A percentile compares a stretch with the other conserved stretches of the same genome.
Evolutionary conservation across 2,888 invertebrate species (phyloP).

Genomic region (Melanchra persicariae): DNA sequence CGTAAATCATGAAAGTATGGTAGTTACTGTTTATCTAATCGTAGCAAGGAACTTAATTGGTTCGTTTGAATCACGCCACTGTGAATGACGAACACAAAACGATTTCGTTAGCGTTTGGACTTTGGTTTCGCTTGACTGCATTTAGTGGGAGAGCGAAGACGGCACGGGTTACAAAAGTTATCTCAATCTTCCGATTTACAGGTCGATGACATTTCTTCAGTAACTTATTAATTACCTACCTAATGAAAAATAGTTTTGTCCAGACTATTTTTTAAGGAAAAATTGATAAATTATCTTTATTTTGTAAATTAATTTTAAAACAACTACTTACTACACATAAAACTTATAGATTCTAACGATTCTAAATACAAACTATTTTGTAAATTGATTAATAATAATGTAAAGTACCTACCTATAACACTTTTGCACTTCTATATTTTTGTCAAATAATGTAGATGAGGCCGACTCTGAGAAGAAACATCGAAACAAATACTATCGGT

Average conservation of each 20-base stretch:
- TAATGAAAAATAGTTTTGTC: neutral
- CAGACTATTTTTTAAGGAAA: neutral
- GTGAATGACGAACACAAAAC: slow-evolving; percentile 78
- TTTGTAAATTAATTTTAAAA: too few species aligned
- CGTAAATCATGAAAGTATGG: slow-evolving; percentile 66
- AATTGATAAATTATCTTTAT: neutral
- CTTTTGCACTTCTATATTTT: too few species aligned
- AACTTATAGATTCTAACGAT: too few species aligned
- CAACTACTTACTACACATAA: too few species aligned
- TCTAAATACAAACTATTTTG: too few species aligned
- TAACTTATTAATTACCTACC: slow-evolving; percentile 7
- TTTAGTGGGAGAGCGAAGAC: slow-evolving; percentile 51
- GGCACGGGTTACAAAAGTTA: slow-evolving; percentile 66
- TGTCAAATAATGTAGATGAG: too few species aligned
- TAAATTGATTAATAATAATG: too few species aligned
- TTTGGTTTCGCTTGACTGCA: slow-evolving; percentile 71
- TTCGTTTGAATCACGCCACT: slow-evolving; percentile 86
- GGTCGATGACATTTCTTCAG: slow-evolving; percentile 63
- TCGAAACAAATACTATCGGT: too few species aligned
- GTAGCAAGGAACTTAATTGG: slow-evolving; percentile 81
- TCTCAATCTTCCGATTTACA: slow-evolving; percentile 62
- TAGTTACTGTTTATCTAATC: slow-evolving; percentile 82
- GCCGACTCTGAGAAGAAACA: too few species aligned
- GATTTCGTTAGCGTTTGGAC: slow-evolving; percentile 77
- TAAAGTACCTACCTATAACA: too few species aligned